These are phyloP conservation scores for Falco peregrinus DNA, from an alignment of 2,797 vertebrate genomes.

Conservation along the genomic window DNA sequence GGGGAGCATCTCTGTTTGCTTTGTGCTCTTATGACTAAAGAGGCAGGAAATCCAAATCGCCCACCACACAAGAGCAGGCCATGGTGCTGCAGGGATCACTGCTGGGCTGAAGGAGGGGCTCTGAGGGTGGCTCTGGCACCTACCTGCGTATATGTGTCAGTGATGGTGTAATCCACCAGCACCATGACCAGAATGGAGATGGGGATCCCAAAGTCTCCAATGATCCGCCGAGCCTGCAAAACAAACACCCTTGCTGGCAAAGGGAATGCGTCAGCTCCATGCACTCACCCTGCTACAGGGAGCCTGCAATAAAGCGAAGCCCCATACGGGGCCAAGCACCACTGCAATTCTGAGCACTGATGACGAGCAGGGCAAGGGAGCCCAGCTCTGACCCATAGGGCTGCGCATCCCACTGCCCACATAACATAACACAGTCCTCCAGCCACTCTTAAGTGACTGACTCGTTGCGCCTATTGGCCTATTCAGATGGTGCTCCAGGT, in stretches of 20 bases:
- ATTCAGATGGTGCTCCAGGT: background rate
- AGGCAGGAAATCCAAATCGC: background rate
- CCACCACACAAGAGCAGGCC: background rate
- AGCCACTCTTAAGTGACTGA: background rate
- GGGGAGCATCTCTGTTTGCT: background rate
- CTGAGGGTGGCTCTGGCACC: background rate
- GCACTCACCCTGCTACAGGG: background rate
- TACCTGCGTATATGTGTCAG: slow-evolving; percentile 95
- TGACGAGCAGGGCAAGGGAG: background rate
- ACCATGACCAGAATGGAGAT: slow-evolving; percentile 95
- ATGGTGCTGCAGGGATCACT: background rate
- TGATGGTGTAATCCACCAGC: slow-evolving; percentile 87
- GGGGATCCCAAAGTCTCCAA: slow-evolving; percentile 95
- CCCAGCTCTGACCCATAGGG: background rate
- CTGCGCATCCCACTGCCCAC: background rate
- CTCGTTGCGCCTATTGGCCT: background rate
- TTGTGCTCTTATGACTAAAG: background rate
- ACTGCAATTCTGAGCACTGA: background rate
- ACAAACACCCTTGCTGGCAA: background rate
- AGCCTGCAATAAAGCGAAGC: background rate
- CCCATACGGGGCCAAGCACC: background rate
- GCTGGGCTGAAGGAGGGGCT: background rate
- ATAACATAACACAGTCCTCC: background rate
- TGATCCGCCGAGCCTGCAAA: slow-evolving; percentile 90
- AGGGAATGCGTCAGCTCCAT: background rate